Conservation (phyloP, 2,888 invertebrate genomes). For the Ephialtes manifestator region DNA sequence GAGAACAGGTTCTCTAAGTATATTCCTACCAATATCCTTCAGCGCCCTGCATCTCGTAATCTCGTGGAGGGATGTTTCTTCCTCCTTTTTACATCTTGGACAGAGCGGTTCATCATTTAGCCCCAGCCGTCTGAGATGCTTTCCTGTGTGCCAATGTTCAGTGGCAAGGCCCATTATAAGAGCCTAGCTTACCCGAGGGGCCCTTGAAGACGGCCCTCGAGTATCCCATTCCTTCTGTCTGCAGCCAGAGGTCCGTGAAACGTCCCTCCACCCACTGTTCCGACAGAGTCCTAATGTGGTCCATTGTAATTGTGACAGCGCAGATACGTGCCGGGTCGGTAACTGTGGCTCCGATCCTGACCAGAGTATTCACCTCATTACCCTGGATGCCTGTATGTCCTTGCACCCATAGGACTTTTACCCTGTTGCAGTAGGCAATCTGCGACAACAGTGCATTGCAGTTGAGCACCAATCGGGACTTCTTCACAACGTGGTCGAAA, state of each 20-base stretch:
- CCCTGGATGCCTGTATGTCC: not conserved
- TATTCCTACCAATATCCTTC: not conserved
- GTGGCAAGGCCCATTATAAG: not conserved
- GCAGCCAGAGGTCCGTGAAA: not conserved
- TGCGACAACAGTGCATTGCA: not conserved
- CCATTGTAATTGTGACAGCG: not conserved
- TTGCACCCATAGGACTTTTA: not conserved
- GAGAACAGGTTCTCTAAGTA: not conserved
- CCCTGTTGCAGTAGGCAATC: not conserved
- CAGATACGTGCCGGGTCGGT: not conserved
- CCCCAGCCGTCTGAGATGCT: not conserved
- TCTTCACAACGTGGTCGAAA: not conserved
- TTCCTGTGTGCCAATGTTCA: not conserved
- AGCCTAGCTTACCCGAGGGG: constrained; percentile 1
- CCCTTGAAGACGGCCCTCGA: not conserved
- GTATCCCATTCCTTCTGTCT: not conserved
- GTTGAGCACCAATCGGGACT: not conserved
- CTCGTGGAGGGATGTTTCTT: too few species aligned
- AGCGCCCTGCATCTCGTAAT: not conserved
- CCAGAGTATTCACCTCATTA: not conserved
- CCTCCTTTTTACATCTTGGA: too few species aligned
- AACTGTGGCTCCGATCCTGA: not conserved
- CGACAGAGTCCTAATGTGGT: not conserved
- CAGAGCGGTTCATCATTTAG: too few species aligned
- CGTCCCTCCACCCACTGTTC: not conserved